Evolutionary conservation across 2,113 vertebrate genomes (phyloP).

Genomic region (Gnathonemus longibarbis): DNA sequence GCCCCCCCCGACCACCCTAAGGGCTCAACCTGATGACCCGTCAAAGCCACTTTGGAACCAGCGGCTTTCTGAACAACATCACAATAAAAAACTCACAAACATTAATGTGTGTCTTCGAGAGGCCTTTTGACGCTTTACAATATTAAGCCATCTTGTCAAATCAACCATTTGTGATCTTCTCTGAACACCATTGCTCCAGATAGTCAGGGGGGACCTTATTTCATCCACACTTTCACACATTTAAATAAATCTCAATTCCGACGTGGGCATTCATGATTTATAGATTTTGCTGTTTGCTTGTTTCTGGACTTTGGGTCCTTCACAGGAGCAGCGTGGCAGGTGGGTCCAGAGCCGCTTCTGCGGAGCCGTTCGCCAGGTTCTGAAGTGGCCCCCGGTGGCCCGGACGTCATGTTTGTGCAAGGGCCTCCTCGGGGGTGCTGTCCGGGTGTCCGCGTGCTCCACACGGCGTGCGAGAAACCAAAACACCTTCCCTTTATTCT

Average conservation of each 20-base stretch:
- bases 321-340: background rate
- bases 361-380: background rate
- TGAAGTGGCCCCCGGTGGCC: background rate
- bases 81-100: background rate
- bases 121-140: background rate
- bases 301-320: background rate
- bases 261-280: background rate
- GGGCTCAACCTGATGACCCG: background rate
- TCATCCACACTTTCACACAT: background rate
- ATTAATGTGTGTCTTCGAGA: background rate
- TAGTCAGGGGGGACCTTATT: background rate
- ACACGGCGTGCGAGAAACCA: background rate
- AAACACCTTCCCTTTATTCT: slow-evolving; percentile 8
- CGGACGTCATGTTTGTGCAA: background rate
- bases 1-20: background rate
- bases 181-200: background rate
- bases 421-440: background rate
- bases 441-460: background rate
- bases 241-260: background rate
- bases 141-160: background rate
- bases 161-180: background rate
- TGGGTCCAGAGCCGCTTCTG: background rate
- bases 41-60: background rate
- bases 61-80: background rate
- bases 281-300: background rate